Evolutionary conservation across 1,140 invertebrate species (phyloP).

Genomic region (Andricus grossulariae): DNA sequence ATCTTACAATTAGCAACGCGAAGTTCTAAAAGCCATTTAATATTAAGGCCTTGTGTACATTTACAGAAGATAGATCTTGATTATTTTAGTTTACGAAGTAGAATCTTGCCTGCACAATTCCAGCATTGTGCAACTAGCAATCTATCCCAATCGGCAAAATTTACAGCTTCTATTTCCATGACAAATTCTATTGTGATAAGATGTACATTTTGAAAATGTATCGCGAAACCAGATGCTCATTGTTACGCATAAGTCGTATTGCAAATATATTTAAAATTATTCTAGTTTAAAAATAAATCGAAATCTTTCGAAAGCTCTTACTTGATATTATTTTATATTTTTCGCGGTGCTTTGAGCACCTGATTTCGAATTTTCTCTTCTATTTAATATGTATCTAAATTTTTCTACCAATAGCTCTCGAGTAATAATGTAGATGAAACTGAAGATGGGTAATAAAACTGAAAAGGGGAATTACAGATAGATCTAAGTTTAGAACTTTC

Average conservation of each 20-base stretch:
- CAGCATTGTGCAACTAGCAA: neutral
- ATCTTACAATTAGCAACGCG: slow-evolving; percentile 12
- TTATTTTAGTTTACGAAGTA: slow-evolving; percentile 29
- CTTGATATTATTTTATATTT: neutral
- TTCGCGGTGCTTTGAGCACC: neutral
- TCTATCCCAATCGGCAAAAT: neutral
- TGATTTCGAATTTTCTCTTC: slow-evolving; percentile 22
- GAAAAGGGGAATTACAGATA: neutral
- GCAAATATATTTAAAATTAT: too few relatives aligned
- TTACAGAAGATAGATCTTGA: slow-evolving; percentile 11
- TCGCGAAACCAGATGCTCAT: neutral
- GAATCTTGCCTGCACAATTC: slow-evolving; percentile 27
- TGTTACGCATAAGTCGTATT: neutral
- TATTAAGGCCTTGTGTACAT: slow-evolving; percentile 27
- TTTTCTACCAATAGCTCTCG: slow-evolving; percentile 25
- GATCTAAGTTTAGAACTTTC: slow-evolving; percentile 22
- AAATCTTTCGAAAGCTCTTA: too few relatives aligned
- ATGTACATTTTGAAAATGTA: slow-evolving; percentile 22
- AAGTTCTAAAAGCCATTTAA: slow-evolving; percentile 28
- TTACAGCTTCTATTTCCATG: slow-evolving; percentile 25
- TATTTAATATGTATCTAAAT: slow-evolving; percentile 12
- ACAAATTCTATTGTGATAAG: slow-evolving; percentile 22
- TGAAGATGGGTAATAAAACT: neutral
- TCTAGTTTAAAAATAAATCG: too few relatives aligned
- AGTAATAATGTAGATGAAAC: neutral